Percentiles rank a stretch among this genome's conserved stretches.
These are phyloP conservation scores for Madoqua kirkii DNA, from an alignment of 2,113 vertebrate genomes.

Conservation along the genomic window DNA sequence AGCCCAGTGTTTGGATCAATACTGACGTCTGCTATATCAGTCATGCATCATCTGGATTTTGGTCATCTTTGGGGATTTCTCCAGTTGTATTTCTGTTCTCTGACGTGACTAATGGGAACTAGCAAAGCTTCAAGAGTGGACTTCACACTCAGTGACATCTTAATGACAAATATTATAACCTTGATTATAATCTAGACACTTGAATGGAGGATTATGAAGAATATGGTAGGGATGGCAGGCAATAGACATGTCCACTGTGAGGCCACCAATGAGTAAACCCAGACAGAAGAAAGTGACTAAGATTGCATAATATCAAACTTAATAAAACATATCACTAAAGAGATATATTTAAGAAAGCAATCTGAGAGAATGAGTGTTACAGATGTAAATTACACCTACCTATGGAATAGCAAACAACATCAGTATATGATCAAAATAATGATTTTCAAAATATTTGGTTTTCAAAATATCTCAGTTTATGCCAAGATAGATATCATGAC, in stretches of 20 bases:
- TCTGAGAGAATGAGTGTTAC: background rate
- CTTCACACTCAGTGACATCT: background rate
- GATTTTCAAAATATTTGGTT: background rate
- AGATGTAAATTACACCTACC: background rate
- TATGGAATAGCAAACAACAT: background rate
- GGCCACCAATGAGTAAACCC: background rate
- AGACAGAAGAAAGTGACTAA: background rate
- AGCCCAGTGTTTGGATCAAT: background rate
- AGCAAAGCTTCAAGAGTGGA: background rate
- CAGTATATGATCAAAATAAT: background rate
- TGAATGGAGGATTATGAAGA: background rate
- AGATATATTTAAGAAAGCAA: conserved; percentile 27
- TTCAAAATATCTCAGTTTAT: conserved; percentile 10
- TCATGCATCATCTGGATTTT: background rate
- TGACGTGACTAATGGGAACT: background rate
- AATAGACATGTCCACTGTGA: background rate
- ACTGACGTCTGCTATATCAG: background rate
- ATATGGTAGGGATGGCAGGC: background rate
- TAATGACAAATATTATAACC: conserved; percentile 29
- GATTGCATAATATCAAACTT: background rate
- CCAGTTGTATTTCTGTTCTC: background rate
- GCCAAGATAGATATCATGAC: background rate
- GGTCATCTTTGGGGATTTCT: background rate
- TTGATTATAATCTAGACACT: conserved; percentile 21
- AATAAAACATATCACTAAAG: background rate